These are phyloP conservation scores for Pituophis catenifer DNA, from an alignment of 2,113 vertebrate genomes.

Conservation along the genomic window DNA sequence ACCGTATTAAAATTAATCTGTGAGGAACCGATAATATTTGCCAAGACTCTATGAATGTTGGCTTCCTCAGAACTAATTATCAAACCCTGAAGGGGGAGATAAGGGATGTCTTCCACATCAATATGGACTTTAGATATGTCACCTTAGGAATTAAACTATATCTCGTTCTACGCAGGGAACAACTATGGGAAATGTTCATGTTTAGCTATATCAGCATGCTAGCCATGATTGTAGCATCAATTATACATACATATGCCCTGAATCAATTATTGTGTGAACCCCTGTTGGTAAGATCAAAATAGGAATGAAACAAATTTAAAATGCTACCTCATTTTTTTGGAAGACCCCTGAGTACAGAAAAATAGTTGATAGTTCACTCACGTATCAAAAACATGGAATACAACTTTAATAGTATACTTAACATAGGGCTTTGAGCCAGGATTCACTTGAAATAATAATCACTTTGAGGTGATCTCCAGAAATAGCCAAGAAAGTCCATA, in stretches of 20 bases:
- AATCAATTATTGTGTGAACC: neutral
- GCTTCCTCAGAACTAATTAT: neutral
- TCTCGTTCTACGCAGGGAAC: neutral
- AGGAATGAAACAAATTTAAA: neutral
- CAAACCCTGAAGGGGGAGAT: neutral
- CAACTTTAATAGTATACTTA: neutral
- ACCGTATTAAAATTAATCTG: neutral
- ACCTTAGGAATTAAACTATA: neutral
- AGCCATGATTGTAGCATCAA: neutral
- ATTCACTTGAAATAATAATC: neutral
- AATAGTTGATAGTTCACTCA: neutral
- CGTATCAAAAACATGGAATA: neutral
- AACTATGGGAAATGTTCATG: neutral
- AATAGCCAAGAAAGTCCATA: neutral
- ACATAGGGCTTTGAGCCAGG: neutral
- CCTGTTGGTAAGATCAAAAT: neutral
- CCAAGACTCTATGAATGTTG: neutral
- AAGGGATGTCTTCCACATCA: neutral
- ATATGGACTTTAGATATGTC: neutral
- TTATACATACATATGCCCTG: neutral
- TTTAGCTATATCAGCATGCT: neutral
- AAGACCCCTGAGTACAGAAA: neutral
- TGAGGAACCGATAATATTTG: neutral
- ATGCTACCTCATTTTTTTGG: neutral
- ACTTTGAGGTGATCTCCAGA: neutral